Evolutionary conservation across 2,888 invertebrate genomes (phyloP).

Genomic region (Oligia latruncula): DNA sequence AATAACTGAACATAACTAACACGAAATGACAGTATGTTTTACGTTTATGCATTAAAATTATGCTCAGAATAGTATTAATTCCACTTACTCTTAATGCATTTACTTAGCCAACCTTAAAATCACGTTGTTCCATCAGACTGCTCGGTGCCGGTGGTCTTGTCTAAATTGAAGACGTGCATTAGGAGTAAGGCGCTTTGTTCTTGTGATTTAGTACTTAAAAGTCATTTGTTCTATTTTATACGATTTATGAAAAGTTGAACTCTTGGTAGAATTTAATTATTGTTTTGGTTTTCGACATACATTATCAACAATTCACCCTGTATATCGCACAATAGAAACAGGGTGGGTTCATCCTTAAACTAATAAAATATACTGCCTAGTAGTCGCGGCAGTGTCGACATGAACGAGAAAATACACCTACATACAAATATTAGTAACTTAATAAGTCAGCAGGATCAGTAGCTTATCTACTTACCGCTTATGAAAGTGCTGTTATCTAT

Average conservation of each 20-base stretch:
- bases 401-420: constrained; percentile 7
- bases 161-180: constrained; percentile 34
- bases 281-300: background rate
- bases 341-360: background rate
- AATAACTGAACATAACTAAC: background rate
- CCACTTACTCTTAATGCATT: constrained; percentile 31
- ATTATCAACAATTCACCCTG: background rate
- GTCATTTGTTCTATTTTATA: constrained; percentile 4
- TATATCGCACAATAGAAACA: constrained; percentile 9
- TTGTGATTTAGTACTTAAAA: constrained; percentile 15
- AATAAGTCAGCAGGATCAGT: background rate
- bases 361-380: background rate
- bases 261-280: background rate
- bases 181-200: constrained; percentile 19
- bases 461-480: background rate
- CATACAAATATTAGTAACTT: background rate
- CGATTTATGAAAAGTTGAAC: background rate
- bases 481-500: background rate
- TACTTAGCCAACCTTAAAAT: constrained; percentile 12
- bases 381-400: too few relatives aligned
- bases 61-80: background rate
- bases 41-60: constrained; percentile 21
- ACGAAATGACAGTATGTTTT: background rate
- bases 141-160: constrained; percentile 8
- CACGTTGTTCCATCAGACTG: background rate